Conservation (phyloP, 2,113 vertebrate genomes). For the Litocranius walleri region DNA sequence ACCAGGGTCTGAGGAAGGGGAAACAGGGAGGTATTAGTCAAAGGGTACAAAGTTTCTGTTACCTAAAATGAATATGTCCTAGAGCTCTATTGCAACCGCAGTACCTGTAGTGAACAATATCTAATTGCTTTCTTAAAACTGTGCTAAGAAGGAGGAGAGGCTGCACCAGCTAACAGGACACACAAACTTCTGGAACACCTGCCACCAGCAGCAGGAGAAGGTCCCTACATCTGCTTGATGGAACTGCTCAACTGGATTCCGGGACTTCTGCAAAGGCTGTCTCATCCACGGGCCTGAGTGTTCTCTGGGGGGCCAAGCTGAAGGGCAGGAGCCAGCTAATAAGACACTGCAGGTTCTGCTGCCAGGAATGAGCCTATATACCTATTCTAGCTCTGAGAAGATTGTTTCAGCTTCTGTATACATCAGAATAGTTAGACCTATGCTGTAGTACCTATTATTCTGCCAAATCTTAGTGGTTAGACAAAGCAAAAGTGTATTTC, state of each 20-base stretch:
- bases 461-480: neutral
- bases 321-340: neutral
- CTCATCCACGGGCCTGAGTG: no score
- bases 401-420: neutral
- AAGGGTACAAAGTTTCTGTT: neutral
- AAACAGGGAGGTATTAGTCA: neutral
- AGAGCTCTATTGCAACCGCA: neutral
- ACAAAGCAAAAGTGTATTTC: neutral
- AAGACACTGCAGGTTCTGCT: neutral
- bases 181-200: neutral
- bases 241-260: neutral
- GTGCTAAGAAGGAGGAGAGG: neutral
- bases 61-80: neutral
- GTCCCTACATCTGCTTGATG: neutral
- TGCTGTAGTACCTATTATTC: neutral
- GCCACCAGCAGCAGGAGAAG: neutral
- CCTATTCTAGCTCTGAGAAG: neutral
- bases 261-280: neutral
- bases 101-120: neutral
- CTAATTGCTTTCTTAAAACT: neutral
- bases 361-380: neutral
- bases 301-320: rapidly evolving
- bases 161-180: neutral
- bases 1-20: neutral
- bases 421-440: neutral